Evolutionary conservation across 2,113 vertebrate genomes (phyloP).

Genomic region (Stictonetta naevosa): DNA sequence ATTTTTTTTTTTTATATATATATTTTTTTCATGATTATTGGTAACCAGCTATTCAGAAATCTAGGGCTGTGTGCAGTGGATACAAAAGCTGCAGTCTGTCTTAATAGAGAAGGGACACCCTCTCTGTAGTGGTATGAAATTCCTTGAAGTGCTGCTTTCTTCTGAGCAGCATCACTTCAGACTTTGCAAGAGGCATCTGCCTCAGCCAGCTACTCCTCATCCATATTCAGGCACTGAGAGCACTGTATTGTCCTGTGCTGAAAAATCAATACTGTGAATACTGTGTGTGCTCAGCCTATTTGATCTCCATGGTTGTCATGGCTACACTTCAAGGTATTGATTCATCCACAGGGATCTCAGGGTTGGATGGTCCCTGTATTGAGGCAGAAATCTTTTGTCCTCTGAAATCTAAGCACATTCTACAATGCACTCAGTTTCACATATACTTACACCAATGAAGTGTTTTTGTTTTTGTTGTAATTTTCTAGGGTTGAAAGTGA

Average conservation of each 20-base stretch:
- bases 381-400: constrained; percentile 57
- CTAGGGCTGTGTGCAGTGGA: background rate
- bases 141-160: background rate
- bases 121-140: background rate
- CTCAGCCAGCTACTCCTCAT: constrained; percentile 44
- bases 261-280: constrained; percentile 71
- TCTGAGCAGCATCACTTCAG: constrained; percentile 15
- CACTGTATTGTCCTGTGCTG: constrained; percentile 51
- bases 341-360: constrained; percentile 60
- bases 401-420: constrained; percentile 41
- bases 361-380: constrained; percentile 48
- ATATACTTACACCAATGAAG: background rate
- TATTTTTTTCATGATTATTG: background rate
- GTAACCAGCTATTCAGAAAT: constrained; percentile 28
- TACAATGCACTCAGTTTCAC: background rate
- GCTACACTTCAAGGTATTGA: constrained; percentile 67
- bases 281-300: constrained; percentile 57
- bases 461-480: background rate
- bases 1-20: background rate
- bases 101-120: background rate
- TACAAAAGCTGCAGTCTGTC: background rate
- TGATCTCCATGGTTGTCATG: constrained; percentile 74
- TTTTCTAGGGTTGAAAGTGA: background rate
- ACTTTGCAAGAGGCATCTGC: background rate
- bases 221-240: constrained; percentile 49